phyloP scores from a whole-genome alignment of 2,797 vertebrate genomes.

The Enteromius unitaeniatus region DNA sequence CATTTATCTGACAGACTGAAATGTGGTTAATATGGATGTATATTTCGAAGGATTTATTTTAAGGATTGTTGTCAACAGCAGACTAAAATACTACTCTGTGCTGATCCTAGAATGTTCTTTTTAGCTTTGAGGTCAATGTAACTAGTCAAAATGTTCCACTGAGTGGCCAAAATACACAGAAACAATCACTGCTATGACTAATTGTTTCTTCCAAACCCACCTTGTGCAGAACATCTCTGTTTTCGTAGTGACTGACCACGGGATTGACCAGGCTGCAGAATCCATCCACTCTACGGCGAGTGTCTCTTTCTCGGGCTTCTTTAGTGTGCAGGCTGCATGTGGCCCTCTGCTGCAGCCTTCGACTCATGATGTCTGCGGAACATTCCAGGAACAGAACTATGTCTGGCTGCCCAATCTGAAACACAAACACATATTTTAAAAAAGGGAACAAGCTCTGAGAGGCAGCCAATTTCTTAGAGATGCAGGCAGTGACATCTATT shows the following conservation, averaged over 20 bases:
- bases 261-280: constrained; percentile 78
- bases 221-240: constrained; percentile 81
- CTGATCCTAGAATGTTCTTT: background rate
- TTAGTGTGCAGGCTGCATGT: constrained; percentile 57
- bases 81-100: background rate
- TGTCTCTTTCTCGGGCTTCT: constrained; percentile 59
- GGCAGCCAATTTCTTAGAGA: background rate
- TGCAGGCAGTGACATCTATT: background rate
- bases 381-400: constrained; percentile 87
- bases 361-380: constrained; percentile 84
- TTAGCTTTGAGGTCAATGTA: background rate
- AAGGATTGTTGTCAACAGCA: background rate
- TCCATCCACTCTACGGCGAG: constrained; percentile 73
- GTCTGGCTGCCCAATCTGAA: constrained; percentile 86
- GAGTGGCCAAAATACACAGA: background rate
- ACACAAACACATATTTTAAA: constrained; percentile 1
- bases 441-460: background rate
- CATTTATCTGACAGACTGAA: background rate
- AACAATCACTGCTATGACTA: background rate
- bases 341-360: constrained; percentile 75
- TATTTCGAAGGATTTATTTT: background rate
- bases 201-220: constrained; percentile 67
- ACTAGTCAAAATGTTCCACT: background rate
- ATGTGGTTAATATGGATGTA: background rate
- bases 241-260: constrained; percentile 83